Base-by-base conservation (phyloP, 2,113 vertebrate species). In the Hyperopisus bebe region DNA sequence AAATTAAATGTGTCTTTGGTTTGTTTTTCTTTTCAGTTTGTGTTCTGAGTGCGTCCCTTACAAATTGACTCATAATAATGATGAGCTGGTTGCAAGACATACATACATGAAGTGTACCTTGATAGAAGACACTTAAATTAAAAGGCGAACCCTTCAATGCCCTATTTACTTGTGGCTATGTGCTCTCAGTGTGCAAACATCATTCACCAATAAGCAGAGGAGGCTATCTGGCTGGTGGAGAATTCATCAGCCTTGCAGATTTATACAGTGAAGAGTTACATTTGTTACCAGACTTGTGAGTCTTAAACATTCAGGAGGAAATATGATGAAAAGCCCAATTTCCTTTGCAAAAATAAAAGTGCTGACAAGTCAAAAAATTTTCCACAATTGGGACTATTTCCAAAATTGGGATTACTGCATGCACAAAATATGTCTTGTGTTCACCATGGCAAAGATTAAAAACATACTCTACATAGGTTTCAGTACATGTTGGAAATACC, bases 1-100 rank as follows among this genome's bases (percentile, higher is more conserved):
- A 93, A 96, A 96, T 96, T 95, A 95, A 94, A 93, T 87, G 89
- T 21, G 90, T 86, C 90, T 86, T 21, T 77, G 66, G 47, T 24
- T 91, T 88, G 90, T 90, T 88, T 91, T 91, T 21, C 89, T 80
- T 89, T 51, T 86, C 51, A 66, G 55, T 80, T 89, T 89, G 91
- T 89, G 86, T 87, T 93, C 91, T 93, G 90, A 95, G 92, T 93
- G 92, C 88, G 70, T 91, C 88, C 91, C 92, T 92, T 90, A 90
- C 90, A 93, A 92, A 94, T 92, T 91, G 90, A 92, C 88, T 93
- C 46, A 70, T 88, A 51, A 88, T 89, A 89, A 90, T 80, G 90
- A 93, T 88, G 90, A 92, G 90, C 88, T 84, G 88, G 47, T 86
- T 87, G 88, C 62, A 86, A 77, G 86, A 89, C 82, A 42, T 24